phyloP scores from a whole-genome alignment of 2,888 invertebrate genomes.

The Lampropteryx suffumata region DNA sequence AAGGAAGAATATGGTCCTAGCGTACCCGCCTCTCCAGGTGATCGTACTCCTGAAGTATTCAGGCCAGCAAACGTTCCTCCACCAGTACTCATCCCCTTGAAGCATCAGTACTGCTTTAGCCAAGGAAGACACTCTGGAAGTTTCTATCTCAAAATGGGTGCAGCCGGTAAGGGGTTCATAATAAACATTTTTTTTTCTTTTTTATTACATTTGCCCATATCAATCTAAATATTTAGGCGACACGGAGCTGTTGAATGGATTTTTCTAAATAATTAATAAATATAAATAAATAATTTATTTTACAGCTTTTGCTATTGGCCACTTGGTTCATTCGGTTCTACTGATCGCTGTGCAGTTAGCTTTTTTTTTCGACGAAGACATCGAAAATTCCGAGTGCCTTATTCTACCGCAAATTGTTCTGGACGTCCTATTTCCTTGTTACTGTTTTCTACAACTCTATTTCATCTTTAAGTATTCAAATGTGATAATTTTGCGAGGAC shows the following conservation, averaged over 20 bases:
- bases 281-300: constrained; percentile 11
- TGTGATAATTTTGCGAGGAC: constrained; percentile 80
- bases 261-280: too few species aligned
- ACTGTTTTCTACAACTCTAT: constrained; percentile 89
- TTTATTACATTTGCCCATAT: too few species aligned
- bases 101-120: constrained; percentile 85
- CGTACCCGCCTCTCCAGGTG: constrained; percentile 40
- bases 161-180: constrained; percentile 81
- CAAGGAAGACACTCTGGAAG: constrained; percentile 88
- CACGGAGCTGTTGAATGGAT: too few species aligned
- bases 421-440: constrained; percentile 87
- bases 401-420: constrained; percentile 83
- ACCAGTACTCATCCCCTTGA: constrained; percentile 67
- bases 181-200: too few species aligned
- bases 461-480: constrained; percentile 93
- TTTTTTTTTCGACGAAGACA: constrained; percentile 78
- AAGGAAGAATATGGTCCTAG: constrained; percentile 45
- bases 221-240: too few species aligned
- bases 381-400: constrained; percentile 83
- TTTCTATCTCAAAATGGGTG: constrained; percentile 88
- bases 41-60: constrained; percentile 53
- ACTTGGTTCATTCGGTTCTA: constrained; percentile 88
- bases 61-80: constrained; percentile 53
- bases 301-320: constrained; percentile 90
- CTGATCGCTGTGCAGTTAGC: constrained; percentile 87